Conservation (phyloP, 1,140 invertebrate species). For the Drosophila nikananu region DNA sequence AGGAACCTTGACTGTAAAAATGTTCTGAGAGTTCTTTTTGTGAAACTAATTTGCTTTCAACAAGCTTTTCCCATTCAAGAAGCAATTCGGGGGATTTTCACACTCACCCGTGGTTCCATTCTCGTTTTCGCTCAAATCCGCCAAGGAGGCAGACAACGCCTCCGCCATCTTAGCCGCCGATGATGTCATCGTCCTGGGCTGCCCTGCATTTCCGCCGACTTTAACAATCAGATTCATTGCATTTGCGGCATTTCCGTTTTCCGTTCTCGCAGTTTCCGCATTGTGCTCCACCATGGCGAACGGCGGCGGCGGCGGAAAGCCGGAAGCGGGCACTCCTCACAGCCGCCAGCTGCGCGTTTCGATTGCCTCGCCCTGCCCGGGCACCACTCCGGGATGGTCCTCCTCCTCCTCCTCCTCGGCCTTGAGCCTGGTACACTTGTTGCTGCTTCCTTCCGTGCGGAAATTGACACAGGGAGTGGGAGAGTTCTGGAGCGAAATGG, state of each 20-base stretch:
- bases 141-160: slow-evolving; percentile 61
- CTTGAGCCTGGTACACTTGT: slow-evolving; percentile 52
- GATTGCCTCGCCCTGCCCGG: slow-evolving; percentile 44
- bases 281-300: slow-evolving; percentile 70
- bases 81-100: slow-evolving; percentile 29
- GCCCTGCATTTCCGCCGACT: slow-evolving; percentile 61
- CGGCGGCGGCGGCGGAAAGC: slow-evolving; percentile 3
- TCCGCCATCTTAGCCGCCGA: slow-evolving; percentile 50
- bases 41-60: slow-evolving; percentile 63
- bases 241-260: slow-evolving; percentile 77
- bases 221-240: slow-evolving; percentile 64
- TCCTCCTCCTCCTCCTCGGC: not conserved
- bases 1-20: slow-evolving; percentile 6
- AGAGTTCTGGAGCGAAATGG: slow-evolving; percentile 7
- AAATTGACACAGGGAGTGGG: slow-evolving; percentile 29
- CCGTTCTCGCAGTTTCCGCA: slow-evolving; percentile 75
- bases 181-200: slow-evolving; percentile 51
- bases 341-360: slow-evolving; percentile 68
- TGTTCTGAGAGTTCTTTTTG: slow-evolving; percentile 17
- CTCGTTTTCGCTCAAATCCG: slow-evolving; percentile 66
- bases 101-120: slow-evolving; percentile 81
- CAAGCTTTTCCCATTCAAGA: slow-evolving; percentile 26
- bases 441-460: slow-evolving; percentile 38
- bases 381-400: not conserved
- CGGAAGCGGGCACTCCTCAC: slow-evolving; percentile 37